A percentile compares a stretch with the other conserved stretches of the same genome.
phyloP scores from a whole-genome alignment of 2,888 invertebrate genomes.

The Anarsia innoxiella region DNA sequence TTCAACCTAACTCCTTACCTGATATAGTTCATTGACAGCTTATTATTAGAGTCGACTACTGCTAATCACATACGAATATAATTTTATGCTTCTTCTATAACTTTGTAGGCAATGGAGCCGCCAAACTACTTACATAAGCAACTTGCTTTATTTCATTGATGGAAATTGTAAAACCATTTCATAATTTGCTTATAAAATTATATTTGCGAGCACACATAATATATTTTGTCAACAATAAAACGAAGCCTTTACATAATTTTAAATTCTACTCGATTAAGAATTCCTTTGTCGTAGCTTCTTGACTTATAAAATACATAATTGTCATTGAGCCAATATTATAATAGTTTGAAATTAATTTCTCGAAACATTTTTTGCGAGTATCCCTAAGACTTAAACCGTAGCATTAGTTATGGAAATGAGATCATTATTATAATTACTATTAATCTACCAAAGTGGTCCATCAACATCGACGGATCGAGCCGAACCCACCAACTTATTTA shows the following conservation, averaged over 20 bases:
- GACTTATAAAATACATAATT: conserved; percentile 2
- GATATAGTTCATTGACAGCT: conserved; percentile 17
- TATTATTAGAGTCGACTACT: too few relatives aligned
- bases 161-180: too few relatives aligned
- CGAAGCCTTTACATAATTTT: too few relatives aligned
- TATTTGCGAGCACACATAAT: too few relatives aligned
- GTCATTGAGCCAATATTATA: neutral
- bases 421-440: conserved; percentile 49
- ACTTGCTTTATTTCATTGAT: too few relatives aligned
- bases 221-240: too few relatives aligned
- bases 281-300: conserved; percentile 2
- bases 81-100: too few relatives aligned
- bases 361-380: conserved; percentile 9
- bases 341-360: conserved; percentile 8
- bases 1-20: conserved; percentile 37
- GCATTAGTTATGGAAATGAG: conserved; percentile 51
- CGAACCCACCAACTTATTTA: conserved; percentile 11
- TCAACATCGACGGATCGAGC: conserved; percentile 10
- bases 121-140: too few relatives aligned
- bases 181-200: too few relatives aligned
- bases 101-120: too few relatives aligned
- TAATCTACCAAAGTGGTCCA: conserved; percentile 37
- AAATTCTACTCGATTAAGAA: too few relatives aligned
- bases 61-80: too few relatives aligned
- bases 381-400: conserved; percentile 27